Base-by-base conservation (phyloP, 2,797 vertebrate species). In the Xerus rutilus region DNA sequence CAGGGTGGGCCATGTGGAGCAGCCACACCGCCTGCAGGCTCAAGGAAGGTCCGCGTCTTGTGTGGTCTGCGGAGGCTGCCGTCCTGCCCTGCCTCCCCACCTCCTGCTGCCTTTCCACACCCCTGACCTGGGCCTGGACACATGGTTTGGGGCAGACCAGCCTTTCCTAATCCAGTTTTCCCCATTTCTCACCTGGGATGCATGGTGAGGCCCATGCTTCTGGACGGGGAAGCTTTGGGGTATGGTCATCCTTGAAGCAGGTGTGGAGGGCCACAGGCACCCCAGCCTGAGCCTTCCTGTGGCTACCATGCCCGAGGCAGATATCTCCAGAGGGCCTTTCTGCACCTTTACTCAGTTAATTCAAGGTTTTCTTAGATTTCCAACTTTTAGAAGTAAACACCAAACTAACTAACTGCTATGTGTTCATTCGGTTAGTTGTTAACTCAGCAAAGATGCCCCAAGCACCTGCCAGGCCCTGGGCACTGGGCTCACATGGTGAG, bases 341-440 rank as follows among this genome's bases (percentile, higher is more conserved):
- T 12, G 7, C 18, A 79, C 25, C 30, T 54, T 72, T 17, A 11
- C 35, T 13, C 7, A 57, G 20, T 0, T n/a, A 20, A 5, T 11
- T 39, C 64, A 9, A 0, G 2, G 3, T 54, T 12, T 47, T 21
- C 45, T 39, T 9, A 15, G 28, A 62, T 72, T 2, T 0, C 28
- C 23, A 12, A 1, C 32, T 15, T 82, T 64, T 18, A 62, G 62
- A 35, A 23, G 54, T 18, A 9, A n/a, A 12, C 5, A 0, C 9
- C 8, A 35, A 3, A 47, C n/a, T 7, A 25, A 45, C 54, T 32
- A 11, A 2, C 12, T 2, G 54, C 25, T 11, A 5, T 4, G 8
- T 15, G 2, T 4, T 5, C 30, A 0, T 52, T 25, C 12, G 18
- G 15, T 28, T 28, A 17, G 3, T 45, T 5, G 0, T 35, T 30